Percentiles rank a stretch among this genome's conserved stretches.
Evolutionary conservation across 2,797 vertebrate genomes (phyloP).

Genomic region (Mormyrus proboscirostris): DNA sequence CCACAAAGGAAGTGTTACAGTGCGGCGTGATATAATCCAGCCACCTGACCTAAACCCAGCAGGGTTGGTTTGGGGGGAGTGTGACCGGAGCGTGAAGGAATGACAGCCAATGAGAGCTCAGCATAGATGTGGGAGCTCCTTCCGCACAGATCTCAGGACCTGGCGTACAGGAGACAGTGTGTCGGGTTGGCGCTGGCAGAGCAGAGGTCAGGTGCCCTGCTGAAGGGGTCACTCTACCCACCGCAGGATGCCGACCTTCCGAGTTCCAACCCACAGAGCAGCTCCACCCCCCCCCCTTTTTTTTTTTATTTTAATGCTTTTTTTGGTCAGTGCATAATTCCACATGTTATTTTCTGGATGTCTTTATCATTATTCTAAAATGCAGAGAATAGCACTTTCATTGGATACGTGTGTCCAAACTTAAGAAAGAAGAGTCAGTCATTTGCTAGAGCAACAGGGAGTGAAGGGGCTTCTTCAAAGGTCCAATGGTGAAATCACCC

Average conservation of each 20-base stretch:
- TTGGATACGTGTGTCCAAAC: not conserved
- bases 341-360: not conserved
- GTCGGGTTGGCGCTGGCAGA: not conserved
- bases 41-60: not conserved
- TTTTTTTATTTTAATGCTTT: not conserved
- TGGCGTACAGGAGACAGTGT: not conserved
- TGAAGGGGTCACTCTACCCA: not conserved
- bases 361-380: not conserved
- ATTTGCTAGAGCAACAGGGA: not conserved
- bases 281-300: not conserved
- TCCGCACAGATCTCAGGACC: not conserved
- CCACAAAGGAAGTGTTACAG: not conserved
- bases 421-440: not conserved
- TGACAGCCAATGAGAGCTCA: not conserved
- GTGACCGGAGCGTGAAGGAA: not conserved
- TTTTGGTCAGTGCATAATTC: not conserved
- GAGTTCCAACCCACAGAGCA: not conserved
- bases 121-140: not conserved
- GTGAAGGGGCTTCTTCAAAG: not conserved
- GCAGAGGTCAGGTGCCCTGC: not conserved
- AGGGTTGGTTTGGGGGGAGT: not conserved
- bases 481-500: not conserved
- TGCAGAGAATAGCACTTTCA: not conserved
- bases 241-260: not conserved
- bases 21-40: not conserved